phyloP scores from a whole-genome alignment of 2,888 invertebrate genomes.

The Sphecodes monilicornis region DNA sequence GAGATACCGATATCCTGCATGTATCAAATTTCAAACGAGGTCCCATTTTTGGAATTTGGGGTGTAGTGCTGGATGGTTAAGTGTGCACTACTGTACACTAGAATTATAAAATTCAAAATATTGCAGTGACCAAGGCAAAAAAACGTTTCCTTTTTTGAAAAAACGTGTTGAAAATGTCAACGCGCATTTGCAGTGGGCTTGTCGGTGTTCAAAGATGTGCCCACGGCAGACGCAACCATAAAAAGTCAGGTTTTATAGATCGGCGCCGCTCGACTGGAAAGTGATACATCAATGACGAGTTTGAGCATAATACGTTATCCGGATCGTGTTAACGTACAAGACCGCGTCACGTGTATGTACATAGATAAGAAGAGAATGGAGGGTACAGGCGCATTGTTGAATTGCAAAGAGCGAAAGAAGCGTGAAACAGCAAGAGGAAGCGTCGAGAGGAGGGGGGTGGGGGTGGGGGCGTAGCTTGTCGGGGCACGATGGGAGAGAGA shows the following conservation, averaged over 20 bases:
- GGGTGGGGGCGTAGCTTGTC: not conserved
- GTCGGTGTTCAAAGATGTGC: not conserved
- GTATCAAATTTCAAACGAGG: too few relatives aligned
- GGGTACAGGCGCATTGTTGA: conserved; percentile 45
- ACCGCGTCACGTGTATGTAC: conserved; percentile 5
- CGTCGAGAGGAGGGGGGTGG: not conserved
- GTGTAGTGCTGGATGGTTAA: too few relatives aligned
- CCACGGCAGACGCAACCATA: not conserved
- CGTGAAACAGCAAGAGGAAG: conserved; percentile 21
- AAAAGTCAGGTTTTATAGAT: not conserved
- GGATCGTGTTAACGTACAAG: conserved; percentile 40
- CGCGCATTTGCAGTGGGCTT: not conserved
- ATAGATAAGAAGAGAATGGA: conserved; percentile 33
- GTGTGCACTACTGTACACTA: not conserved
- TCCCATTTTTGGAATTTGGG: too few relatives aligned
- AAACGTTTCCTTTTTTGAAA: not conserved
- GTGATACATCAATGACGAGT: conserved; percentile 45
- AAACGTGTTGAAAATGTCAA: not conserved
- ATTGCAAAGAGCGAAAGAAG: conserved; percentile 62
- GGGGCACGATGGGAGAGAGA: not conserved
- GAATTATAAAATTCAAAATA: not conserved
- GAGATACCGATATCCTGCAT: too few relatives aligned
- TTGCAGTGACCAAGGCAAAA: not conserved
- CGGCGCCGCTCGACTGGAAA: not conserved
- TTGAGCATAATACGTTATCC: conserved; percentile 22